A percentile compares a stretch with the other conserved stretches of the same genome.
Evolutionary conservation across 2,797 vertebrate genomes (phyloP).

Genomic region (Chrosomus eos): DNA sequence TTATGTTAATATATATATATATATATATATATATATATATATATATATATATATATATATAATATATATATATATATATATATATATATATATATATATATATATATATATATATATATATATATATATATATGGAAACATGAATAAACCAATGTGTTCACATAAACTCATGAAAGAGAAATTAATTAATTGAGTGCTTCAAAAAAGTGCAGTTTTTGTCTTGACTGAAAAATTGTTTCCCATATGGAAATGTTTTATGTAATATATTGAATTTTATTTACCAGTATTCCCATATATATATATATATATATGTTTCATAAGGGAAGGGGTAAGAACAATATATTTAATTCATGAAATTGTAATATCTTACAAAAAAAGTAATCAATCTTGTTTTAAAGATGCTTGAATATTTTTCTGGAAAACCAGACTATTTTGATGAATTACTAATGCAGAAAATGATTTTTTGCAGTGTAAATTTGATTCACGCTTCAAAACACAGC

Average conservation of each 20-base stretch:
- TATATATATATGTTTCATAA: not conserved
- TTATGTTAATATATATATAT: too few relatives aligned
- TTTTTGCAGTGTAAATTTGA: not conserved
- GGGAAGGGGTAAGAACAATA: not conserved
- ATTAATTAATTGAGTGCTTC: not conserved
- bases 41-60: not conserved
- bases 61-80: too few relatives aligned
- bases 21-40: too few relatives aligned
- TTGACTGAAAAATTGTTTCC: not conserved
- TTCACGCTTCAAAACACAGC: conserved; percentile 7
- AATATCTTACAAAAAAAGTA: not conserved
- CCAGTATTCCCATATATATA: not conserved
- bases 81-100: not conserved
- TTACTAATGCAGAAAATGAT: not conserved
- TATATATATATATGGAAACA: not conserved
- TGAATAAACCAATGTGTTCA: too few relatives aligned
- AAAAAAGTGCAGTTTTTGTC: not conserved
- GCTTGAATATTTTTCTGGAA: not conserved
- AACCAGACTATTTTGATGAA: conserved; percentile 6
- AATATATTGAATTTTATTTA: not conserved
- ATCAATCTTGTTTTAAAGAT: not conserved
- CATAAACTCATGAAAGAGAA: not conserved
- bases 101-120: too few relatives aligned
- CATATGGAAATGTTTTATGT: not conserved
- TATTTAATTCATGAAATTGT: not conserved